Conservation (phyloP, 2,797 vertebrate genomes). For the Antrozous pallidus region DNA sequence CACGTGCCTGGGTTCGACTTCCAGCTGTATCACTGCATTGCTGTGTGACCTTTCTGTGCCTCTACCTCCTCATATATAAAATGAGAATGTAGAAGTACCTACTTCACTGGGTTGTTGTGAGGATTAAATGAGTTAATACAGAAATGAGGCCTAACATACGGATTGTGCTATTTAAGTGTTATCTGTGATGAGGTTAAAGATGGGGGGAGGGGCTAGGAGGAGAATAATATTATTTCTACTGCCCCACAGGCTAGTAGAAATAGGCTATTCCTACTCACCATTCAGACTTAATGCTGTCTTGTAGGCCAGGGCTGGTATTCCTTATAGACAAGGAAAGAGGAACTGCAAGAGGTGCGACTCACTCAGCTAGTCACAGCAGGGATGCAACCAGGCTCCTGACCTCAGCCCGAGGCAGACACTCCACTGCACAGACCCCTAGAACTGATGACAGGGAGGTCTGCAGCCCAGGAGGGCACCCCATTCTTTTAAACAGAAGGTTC, state of each 20-base stretch:
- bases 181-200: background rate
- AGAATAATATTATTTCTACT: background rate
- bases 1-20: background rate
- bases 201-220: no score
- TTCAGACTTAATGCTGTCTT: background rate
- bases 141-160: background rate
- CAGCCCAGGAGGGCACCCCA: background rate
- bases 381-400: background rate
- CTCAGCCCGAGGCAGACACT: accelerated
- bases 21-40: background rate
- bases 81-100: no score
- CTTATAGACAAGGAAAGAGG: background rate
- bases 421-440: background rate
- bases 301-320: background rate
- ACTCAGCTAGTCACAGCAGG: background rate
- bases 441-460: background rate
- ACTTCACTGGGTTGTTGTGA: background rate
- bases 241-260: background rate
- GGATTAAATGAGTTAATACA: background rate
- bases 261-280: no score
- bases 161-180: background rate
- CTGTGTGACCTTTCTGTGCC: background rate
- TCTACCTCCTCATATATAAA: background rate
- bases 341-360: background rate
- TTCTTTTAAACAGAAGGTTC: background rate